Evolutionary conservation across 2,888 invertebrate genomes (phyloP).

Genomic region (Drosophila nigricruria): DNA sequence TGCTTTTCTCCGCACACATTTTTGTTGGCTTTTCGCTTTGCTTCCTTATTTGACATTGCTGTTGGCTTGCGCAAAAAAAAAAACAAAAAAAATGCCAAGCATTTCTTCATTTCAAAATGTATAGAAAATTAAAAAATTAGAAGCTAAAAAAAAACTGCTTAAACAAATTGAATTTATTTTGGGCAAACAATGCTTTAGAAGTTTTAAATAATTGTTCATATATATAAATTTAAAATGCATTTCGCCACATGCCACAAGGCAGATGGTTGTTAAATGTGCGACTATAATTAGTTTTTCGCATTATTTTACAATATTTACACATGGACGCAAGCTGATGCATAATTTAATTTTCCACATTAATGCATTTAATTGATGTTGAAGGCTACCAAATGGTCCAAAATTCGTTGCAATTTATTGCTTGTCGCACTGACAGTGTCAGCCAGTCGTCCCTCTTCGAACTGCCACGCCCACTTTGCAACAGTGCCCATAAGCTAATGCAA

Average conservation of each 20-base stretch:
- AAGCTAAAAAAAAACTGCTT: background rate
- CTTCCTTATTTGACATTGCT: slow-evolving; percentile 26
- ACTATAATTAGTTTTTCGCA: slow-evolving; percentile 34
- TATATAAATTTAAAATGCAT: background rate
- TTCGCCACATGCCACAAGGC: background rate
- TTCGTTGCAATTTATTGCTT: slow-evolving; percentile 44
- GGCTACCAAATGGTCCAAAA: slow-evolving; percentile 29
- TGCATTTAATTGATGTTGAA: slow-evolving; percentile 47
- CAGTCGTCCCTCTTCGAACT: background rate
- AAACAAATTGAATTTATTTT: background rate
- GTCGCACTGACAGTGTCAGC: slow-evolving; percentile 3
- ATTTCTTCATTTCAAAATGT: slow-evolving; percentile 46
- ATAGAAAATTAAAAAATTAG: slow-evolving; percentile 16
- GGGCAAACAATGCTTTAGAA: background rate
- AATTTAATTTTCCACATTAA: slow-evolving; percentile 54
- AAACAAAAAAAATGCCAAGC: slow-evolving; percentile 64
- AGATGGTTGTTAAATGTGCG: background rate
- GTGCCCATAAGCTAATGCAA: slow-evolving; percentile 5
- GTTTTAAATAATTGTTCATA: background rate
- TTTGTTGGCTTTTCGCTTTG: slow-evolving; percentile 16
- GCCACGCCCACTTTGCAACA: slow-evolving; percentile 9
- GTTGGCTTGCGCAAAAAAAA: slow-evolving; percentile 19
- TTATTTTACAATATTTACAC: slow-evolving; percentile 37
- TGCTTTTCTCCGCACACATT: slow-evolving; percentile 11
- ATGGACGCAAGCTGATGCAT: slow-evolving; percentile 30